phyloP scores from a whole-genome alignment of 2,797 vertebrate genomes.

The Naso thynnoides region DNA sequence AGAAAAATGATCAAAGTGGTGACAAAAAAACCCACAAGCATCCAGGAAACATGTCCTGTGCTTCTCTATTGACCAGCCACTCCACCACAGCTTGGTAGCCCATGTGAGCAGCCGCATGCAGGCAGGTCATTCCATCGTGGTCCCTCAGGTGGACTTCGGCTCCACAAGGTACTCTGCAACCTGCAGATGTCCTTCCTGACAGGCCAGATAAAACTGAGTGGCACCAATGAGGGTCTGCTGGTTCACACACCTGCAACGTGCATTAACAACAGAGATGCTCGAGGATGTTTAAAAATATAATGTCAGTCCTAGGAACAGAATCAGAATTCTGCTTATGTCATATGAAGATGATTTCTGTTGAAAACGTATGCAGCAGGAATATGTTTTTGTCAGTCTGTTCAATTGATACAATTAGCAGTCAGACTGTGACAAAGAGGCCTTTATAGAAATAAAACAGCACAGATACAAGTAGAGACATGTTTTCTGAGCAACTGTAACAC shows the following conservation, averaged over 20 bases:
- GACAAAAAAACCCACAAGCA: neutral
- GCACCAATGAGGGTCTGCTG: constrained; percentile 83
- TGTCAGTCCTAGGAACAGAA: neutral
- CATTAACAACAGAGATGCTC: neutral
- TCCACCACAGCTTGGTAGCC: constrained; percentile 86
- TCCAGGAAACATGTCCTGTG: neutral
- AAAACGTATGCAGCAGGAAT: neutral
- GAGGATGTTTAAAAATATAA: neutral
- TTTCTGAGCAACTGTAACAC: too few relatives aligned
- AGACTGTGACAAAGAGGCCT: neutral
- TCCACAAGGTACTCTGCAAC: constrained; percentile 85
- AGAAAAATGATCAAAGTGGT: neutral
- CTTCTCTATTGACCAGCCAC: constrained; percentile 87
- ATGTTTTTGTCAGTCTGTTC: too few relatives aligned
- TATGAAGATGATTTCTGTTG: neutral
- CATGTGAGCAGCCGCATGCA: constrained; percentile 88
- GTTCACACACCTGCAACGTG: constrained; percentile 82
- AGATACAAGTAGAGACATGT: too few relatives aligned
- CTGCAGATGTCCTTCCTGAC: constrained; percentile 89
- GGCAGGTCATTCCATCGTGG: constrained; percentile 88
- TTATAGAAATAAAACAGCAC: neutral
- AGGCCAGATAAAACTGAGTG: constrained; percentile 89
- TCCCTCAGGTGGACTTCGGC: constrained; percentile 86
- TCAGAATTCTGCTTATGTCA: neutral
- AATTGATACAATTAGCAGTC: too few relatives aligned